Percentiles rank a stretch among this genome's conserved stretches.
These are phyloP conservation scores for Thunnus albacares DNA, from an alignment of 2,797 vertebrate species.

Conservation along the genomic window DNA sequence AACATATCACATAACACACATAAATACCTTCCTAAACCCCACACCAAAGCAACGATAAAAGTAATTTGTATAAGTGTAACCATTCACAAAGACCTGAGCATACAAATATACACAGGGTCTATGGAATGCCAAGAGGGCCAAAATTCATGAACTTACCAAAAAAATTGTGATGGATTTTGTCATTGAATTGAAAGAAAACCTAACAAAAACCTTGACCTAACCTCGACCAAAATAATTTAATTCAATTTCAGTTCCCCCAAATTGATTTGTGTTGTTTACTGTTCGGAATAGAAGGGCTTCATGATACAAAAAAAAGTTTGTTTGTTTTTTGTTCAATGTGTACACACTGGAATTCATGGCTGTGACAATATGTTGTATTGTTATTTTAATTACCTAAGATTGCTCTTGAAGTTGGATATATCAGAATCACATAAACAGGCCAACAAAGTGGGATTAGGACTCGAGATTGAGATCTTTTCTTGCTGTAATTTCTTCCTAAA, in stretches of 20 bases:
- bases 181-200: neutral
- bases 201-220: neutral
- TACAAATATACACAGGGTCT: neutral
- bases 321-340: neutral
- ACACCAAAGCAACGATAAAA: neutral
- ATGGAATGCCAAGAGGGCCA: neutral
- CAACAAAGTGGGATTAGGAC: neutral
- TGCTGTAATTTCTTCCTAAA: neutral
- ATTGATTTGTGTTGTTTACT: neutral
- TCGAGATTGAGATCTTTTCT: neutral
- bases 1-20: slow-evolving; percentile 6
- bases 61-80: neutral
- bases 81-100: slow-evolving; percentile 49
- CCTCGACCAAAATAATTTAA: neutral
- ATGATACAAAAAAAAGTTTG: neutral
- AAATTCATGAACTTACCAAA: neutral
- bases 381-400: neutral
- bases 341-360: neutral
- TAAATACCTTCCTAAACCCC: neutral
- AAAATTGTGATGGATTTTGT: neutral
- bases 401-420: neutral
- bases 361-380: neutral
- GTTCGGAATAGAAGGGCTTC: too few relatives aligned
- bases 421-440: neutral
- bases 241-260: neutral